These are phyloP conservation scores for Penaeus indicus DNA, from an alignment of 1,140 invertebrate genomes.

Conservation along the genomic window DNA sequence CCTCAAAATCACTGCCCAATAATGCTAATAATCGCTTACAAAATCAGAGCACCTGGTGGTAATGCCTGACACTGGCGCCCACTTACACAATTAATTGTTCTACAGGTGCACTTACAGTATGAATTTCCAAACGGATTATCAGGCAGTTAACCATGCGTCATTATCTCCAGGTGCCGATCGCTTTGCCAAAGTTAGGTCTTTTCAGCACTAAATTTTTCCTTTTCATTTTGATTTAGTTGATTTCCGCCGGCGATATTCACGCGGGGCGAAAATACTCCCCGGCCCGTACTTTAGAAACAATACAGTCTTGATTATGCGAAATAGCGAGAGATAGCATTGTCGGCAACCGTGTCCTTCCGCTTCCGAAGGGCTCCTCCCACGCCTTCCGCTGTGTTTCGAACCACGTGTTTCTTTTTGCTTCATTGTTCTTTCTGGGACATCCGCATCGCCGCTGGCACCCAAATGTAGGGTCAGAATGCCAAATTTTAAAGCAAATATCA, in stretches of 20 bases:
- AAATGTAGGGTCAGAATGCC: too few relatives aligned
- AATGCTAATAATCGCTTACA: constrained; percentile 40
- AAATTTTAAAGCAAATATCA: too few relatives aligned
- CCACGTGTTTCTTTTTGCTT: constrained; percentile 27
- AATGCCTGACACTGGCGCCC: constrained; percentile 16
- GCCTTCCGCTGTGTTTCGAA: constrained; percentile 34
- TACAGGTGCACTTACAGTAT: constrained; percentile 49
- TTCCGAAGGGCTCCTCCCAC: constrained; percentile 41
- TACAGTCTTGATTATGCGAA: not conserved
- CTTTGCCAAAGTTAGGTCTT: too few relatives aligned
- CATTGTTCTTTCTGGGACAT: constrained; percentile 22
- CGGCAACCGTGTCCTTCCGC: constrained; percentile 40
- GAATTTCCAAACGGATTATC: constrained; percentile 46
- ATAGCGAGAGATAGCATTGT: constrained; percentile 8
- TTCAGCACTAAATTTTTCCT: too few relatives aligned
- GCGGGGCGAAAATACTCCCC: not conserved
- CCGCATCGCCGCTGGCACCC: too few relatives aligned
- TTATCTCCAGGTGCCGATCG: too few relatives aligned
- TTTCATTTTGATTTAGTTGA: not conserved
- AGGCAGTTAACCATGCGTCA: not conserved
- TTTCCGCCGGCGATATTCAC: not conserved
- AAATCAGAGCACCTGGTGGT: constrained; percentile 46
- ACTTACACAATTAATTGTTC: constrained; percentile 52
- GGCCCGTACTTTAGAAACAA: not conserved
- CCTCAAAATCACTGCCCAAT: constrained; percentile 44